Evolutionary conservation across 2,888 invertebrate genomes (phyloP), one percentile per base, ranked within the genome.

Genomic region (Halocaridina rubra): DNA sequence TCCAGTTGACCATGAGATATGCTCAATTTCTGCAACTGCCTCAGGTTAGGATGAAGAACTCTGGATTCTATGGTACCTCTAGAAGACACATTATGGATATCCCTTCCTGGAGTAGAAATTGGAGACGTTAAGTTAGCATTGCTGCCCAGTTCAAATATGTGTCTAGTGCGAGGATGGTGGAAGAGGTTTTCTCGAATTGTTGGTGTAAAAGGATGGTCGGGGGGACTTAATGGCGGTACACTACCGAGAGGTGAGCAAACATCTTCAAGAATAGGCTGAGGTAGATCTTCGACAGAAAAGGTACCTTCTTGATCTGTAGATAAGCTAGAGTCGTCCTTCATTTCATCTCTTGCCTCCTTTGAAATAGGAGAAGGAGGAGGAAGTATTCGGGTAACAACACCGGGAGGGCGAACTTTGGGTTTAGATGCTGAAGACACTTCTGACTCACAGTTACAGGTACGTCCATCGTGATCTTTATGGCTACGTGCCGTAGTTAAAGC

Each of bases 171-270:
- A n/a, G 77, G 77, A 22, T 77, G 77, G 7, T 59, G 61, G 8
- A 59, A 57, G 7, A 77, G 22, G 77, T 77, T 77, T 22, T 77
- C 61, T 13, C 61, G 75, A 32, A 59, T 76, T 57, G 76, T 39
- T 24, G 81, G 77, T 8, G 80, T 71, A 24, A 33, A 57, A n/a
- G 29, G 4, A 30, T 32, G 33, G 59, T 77, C 76, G 27, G 81
- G 81, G 5, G 86, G 86, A 30, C 78, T 81, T 7, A 86, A 77
- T 32, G 86, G 86, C n/a, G 86, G 86, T 27, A 86, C 86, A 33
- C 64, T 75, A 10, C 86, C 86, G 10, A 86, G 19, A n/a, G 86
- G 86, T 8, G 86, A 86, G 16, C 81, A 81, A 27, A 86, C 39
- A 8, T 81, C 86, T 29, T 81, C 74, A 22, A 86, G 27, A 16